Evolutionary conservation across 2,888 invertebrate genomes (phyloP).

Genomic region (Acanthacorydalis orientalis): DNA sequence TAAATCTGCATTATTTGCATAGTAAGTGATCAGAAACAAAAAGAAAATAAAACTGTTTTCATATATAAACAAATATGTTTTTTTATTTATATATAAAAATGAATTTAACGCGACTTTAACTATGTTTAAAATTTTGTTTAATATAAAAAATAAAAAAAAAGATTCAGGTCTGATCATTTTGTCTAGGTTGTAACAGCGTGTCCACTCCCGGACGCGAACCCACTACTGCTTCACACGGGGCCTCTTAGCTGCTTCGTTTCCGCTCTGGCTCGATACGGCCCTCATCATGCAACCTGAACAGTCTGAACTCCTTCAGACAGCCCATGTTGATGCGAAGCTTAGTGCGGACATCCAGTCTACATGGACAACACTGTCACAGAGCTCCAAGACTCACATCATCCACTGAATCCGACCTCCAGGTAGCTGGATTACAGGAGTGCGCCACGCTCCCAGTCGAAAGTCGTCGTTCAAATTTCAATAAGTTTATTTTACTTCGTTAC

Average conservation of each 20-base stretch:
- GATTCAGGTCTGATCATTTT: conserved; percentile 59
- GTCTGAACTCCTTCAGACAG: conserved; percentile 65
- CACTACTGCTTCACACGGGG: conserved; percentile 97
- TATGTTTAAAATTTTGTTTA: conserved; percentile 12
- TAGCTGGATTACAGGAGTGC: no score
- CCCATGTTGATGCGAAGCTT: conserved; percentile 97
- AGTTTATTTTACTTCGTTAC: no score
- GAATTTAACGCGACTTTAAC: no score
- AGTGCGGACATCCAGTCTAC: conserved; percentile 91
- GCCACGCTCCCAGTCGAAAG: no score
- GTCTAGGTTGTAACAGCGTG: conserved; percentile 72
- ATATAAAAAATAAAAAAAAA: conserved; percentile 35
- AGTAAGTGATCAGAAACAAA: no score
- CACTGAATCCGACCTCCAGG: conserved; percentile 82
- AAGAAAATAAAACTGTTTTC: no score
- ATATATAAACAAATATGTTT: no score
- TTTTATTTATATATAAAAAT: no score
- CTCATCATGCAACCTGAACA: conserved; percentile 90
- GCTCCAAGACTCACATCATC: conserved; percentile 85
- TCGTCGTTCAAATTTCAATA: no score
- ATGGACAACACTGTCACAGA: conserved; percentile 45
- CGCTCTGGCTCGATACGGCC: conserved; percentile 97
- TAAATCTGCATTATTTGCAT: no score
- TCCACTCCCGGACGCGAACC: conserved; percentile 96
- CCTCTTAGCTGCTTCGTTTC: conserved; percentile 99